phyloP scores from a whole-genome alignment of 2,113 vertebrate genomes.

The rat (Rattus norvegicus) region GRCr8 NC_086037.1:69088501-69089000 shows the following conservation, averaged over 20 bases:
- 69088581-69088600: background rate
- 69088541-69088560: background rate
- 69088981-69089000: background rate
- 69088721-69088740: background rate
- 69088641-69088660: no score
- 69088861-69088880: background rate
- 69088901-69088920: background rate
- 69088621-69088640: background rate
- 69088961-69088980: background rate
- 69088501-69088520: background rate
- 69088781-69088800: background rate
- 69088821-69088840: background rate
- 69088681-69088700: background rate
- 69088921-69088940: no score
- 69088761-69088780: background rate
- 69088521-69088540: background rate
- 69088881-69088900: background rate
- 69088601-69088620: background rate
- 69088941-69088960: background rate
- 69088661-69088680: background rate
- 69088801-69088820: background rate
- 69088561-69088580: background rate
- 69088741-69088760: background rate
- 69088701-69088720: conserved; percentile 3
- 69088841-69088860: background rate